Percentiles rank a stretch among this genome's conserved stretches.
Evolutionary conservation across 1,140 invertebrate species (phyloP).

Genomic region (Camponotus floridanus): DNA sequence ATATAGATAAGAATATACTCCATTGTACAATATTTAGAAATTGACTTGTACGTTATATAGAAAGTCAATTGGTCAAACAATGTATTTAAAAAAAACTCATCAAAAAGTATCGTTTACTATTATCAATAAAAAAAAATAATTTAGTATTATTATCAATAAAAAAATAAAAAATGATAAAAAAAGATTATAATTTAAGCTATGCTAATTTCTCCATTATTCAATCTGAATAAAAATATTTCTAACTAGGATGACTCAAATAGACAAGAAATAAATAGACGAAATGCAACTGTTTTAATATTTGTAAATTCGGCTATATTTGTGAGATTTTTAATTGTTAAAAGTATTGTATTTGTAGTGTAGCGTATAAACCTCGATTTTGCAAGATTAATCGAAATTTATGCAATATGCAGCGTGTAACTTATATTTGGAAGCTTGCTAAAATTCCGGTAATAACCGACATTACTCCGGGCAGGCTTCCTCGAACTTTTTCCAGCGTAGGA

Average conservation of each 20-base stretch:
- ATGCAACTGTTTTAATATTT: neutral
- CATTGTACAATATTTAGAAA: conserved; percentile 12
- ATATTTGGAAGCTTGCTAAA: conserved; percentile 33
- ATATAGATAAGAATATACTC: neutral
- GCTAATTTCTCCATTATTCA: neutral
- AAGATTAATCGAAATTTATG: conserved; percentile 26
- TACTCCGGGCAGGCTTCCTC: conserved; percentile 9
- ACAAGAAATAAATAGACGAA: neutral
- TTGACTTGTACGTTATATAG: neutral
- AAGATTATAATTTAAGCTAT: neutral
- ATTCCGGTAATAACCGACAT: conserved; percentile 32
- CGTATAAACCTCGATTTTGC: neutral
- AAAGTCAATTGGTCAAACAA: conserved; percentile 13
- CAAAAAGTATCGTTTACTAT: neutral
- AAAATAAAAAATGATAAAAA: neutral
- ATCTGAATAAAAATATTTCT: neutral
- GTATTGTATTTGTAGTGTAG: neutral
- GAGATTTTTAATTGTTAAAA: neutral
- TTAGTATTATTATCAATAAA: neutral
- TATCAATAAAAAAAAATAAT: neutral
- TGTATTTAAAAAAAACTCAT: neutral
- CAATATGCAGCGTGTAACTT: conserved; percentile 2
- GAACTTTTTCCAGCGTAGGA: conserved; percentile 31
- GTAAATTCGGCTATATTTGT: neutral
- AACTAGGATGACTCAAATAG: neutral